Evolutionary conservation across 2,888 invertebrate genomes (phyloP).

Genomic region (Elaeidobius kamerunicus): DNA sequence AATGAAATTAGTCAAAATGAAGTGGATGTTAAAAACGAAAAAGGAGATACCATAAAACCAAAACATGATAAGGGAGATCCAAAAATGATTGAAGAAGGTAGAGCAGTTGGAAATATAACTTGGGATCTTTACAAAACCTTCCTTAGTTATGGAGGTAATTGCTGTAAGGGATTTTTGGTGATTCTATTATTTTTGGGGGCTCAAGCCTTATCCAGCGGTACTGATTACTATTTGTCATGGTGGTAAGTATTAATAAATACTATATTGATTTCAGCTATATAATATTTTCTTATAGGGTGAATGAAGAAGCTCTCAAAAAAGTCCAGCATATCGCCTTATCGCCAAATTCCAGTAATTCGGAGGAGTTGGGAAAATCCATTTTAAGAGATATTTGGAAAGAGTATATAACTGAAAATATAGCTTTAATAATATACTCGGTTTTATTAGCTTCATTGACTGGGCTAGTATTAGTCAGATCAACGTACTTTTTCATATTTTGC

Average conservation of each 20-base stretch:
- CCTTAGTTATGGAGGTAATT: conserved; percentile 68
- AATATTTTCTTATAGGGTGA: conserved; percentile 32
- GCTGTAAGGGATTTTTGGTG: conserved; percentile 46
- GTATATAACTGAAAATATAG: conserved; percentile 34
- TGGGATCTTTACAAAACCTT: conserved; percentile 62
- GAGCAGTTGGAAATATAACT: conserved; percentile 57
- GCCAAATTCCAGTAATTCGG: neutral
- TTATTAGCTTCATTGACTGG: conserved; percentile 43
- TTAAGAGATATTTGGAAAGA: conserved; percentile 23
- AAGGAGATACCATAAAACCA: neutral
- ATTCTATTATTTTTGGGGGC: conserved; percentile 48
- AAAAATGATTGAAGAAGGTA: conserved; percentile 55
- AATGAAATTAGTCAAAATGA: conserved; percentile 50
- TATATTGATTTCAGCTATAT: no score
- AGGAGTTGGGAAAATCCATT: conserved; percentile 4
- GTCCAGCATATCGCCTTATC: no score
- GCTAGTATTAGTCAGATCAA: conserved; percentile 47
- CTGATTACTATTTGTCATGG: conserved; percentile 76
- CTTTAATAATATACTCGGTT: conserved; percentile 42
- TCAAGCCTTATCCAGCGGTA: conserved; percentile 60
- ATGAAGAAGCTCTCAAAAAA: conserved; percentile 50
- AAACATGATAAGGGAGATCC: conserved; percentile 33
- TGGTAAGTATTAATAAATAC: conserved; percentile 54
- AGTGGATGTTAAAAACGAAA: no score
- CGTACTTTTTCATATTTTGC: conserved; percentile 53